Percentiles rank a stretch among this genome's conserved stretches.
These are phyloP conservation scores for Zapus hudsonius DNA, from an alignment of 2,113 vertebrate species.

Conservation along the genomic window DNA sequence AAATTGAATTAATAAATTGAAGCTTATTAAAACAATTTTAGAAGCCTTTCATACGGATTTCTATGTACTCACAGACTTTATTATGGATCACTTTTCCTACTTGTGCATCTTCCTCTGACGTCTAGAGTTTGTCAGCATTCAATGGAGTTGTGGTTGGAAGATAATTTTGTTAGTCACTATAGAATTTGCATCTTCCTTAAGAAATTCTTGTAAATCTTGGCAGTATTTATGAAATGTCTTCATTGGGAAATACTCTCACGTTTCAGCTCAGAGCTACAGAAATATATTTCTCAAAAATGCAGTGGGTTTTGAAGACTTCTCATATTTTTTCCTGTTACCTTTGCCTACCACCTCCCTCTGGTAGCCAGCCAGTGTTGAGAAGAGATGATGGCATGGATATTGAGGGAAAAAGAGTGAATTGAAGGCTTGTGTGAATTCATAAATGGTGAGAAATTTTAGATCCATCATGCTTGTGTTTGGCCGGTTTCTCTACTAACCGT, in stretches of 20 bases:
- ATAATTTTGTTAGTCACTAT: conserved; percentile 2
- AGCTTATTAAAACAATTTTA: conserved; percentile 21
- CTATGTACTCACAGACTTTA: not conserved
- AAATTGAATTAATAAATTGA: conserved; percentile 10
- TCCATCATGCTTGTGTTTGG: conserved; percentile 6
- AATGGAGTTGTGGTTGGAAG: not conserved
- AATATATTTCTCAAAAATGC: not conserved
- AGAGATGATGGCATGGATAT: not conserved
- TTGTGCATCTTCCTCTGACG: not conserved
- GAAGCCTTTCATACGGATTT: conserved; percentile 18
- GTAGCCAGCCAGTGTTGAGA: not conserved
- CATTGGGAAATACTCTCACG: conserved; percentile 21
- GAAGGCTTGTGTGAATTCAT: not conserved
- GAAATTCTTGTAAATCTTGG: conserved; percentile 43
- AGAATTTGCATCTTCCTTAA: conserved; percentile 47
- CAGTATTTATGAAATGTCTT: not conserved
- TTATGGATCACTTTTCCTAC: not conserved
- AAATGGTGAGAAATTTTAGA: conserved; percentile 14
- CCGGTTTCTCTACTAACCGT: not conserved
- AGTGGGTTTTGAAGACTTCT: not conserved
- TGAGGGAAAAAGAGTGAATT: not conserved
- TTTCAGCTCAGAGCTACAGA: not conserved
- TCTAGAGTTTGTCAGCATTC: not conserved
- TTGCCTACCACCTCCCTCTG: not conserved
- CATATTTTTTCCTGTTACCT: not conserved